Evolutionary conservation across 2,888 invertebrate genomes (phyloP), one percentile per base, ranked within the genome.

Genomic region (Patella ulyssiponensis): DNA sequence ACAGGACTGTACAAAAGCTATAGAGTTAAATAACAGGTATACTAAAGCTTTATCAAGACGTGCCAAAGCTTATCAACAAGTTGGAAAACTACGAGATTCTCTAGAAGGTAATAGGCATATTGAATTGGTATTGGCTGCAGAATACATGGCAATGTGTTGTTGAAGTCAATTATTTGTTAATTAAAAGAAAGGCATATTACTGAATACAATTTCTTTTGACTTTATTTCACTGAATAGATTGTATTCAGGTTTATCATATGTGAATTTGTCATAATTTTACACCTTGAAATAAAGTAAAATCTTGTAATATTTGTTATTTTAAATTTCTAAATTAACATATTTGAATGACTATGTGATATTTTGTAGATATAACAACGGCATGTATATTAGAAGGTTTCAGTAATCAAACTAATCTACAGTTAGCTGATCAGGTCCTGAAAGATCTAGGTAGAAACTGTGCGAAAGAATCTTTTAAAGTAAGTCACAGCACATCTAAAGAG

Each of bases 301-400:
- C 44, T 44, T 44, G 44, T 44, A 9, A 9, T 9, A 44, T 44
- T 44, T 44, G 44, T 44, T 44, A 44, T 0, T 44, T 44, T 44
- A 9, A 44, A 9, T 44, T 44, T 44, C 44, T 44, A 44, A 7
- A 44, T 0, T 7, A 7, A 9, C 1, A 44, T 7, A 44, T 44
- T 44, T 44, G 44, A 44, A 44, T 44, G 9, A 44, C 7, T 44
- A 9, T 44, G 44, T 44, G 7, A 44, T 44, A 44, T 44, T 76
- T 52, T 74, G 74, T 81, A 75, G 98, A 98, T 93, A 95, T 97
- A 0, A 98, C 98, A 0, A 96, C 97, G 51, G 96, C 96, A 23
- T 98, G 98, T 90, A 95, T 98, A 84, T 93, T 98, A 81, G 98
- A 98, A 92, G 94, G 94, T 85, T 98, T 98, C 92, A 94, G 95